Conservation (phyloP, 2,113 vertebrate species). For the Phoxinus phoxinus region DNA sequence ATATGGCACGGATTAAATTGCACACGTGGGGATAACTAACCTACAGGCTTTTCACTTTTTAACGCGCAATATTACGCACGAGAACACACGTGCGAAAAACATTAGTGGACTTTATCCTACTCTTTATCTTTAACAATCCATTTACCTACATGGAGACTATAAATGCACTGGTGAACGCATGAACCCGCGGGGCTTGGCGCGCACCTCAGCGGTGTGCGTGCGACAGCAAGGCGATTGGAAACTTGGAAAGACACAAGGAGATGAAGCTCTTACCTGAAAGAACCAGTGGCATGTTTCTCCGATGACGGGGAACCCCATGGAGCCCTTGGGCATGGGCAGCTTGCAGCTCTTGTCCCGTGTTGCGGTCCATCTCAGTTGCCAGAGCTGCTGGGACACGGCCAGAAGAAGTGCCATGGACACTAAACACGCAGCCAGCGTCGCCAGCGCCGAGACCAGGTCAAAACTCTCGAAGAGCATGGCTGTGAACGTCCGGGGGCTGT, state of each 20-base stretch:
- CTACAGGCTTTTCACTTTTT: neutral
- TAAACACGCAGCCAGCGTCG: conserved; percentile 91
- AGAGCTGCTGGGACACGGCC: conserved; percentile 95
- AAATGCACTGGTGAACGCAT: neutral
- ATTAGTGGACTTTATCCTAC: conserved; percentile 26
- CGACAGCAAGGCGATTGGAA: conserved; percentile 36
- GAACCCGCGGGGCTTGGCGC: conserved; percentile 3
- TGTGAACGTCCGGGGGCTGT: conserved; percentile 42
- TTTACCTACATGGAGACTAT: neutral
- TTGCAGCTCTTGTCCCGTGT: conserved; percentile 96
- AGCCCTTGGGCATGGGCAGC: conserved; percentile 94
- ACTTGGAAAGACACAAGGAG: conserved; percentile 31
- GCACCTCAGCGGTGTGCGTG: conserved; percentile 19
- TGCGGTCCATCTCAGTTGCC: conserved; percentile 95
- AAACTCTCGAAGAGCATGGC: conserved; percentile 91
- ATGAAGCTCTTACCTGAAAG: conserved; percentile 87
- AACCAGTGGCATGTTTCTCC: conserved; percentile 99
- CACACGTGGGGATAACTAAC: conserved; percentile 9
- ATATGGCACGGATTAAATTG: conserved; percentile 19
- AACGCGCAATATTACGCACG: conserved; percentile 15
- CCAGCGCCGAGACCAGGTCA: conserved; percentile 93
- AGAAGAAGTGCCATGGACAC: conserved; percentile 92
- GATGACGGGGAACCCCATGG: conserved; percentile 97
- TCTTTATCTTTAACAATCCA: neutral
- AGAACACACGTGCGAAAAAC: conserved; percentile 30